Base-by-base conservation (phyloP, 1,140 invertebrate genomes). In the Atta colombica region DNA sequence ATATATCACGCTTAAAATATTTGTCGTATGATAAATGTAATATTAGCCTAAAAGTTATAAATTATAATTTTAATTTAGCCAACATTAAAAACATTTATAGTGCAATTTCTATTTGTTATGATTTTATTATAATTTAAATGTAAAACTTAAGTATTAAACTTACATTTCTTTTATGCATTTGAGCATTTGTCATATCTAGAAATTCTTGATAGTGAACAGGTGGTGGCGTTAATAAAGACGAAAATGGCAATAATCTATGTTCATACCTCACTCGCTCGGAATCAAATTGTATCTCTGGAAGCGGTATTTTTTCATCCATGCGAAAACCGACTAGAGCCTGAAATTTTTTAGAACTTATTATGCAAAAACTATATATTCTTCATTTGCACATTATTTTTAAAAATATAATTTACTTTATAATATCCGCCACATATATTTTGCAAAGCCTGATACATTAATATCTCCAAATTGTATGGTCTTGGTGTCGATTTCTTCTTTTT, bases 391-490 rank as follows among this genome's bases (percentile, higher is more conserved):
- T 45, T 61, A 69, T 58, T 51, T 16, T 81, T 78, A 21, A 3
- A 51, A 82, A 0, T 31, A 68, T 63, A 81, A 78, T 49, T 91
- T 95, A 98, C 98, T 96, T 99, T 99, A 93, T 99, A 99, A 95
- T 98, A 99, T 31, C 99, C 99, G 7, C 98, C 98, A 94, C 98
- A 99, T 95, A 99, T 97, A 94, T 98, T 98, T 94, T 99, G 98
- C 94, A 99, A 96, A 3, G 98, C 98, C 94, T 99, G 98, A 90
- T 97, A 98, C 93, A 98, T 96, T 4, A 98, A 96, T 55, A 98
- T 98, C 94, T 99, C 98, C 88, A 97, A 96, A 74, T 97, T 97
- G 92, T 98, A 97, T 0, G 98, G 98, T 68, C 97, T 96, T 3
- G 96, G 94, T 84, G 97, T 94, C 92, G 97, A 94, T 90, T 97